Conservation (phyloP, 2,797 vertebrate species). For the Chrysocyon brachyurus region DNA sequence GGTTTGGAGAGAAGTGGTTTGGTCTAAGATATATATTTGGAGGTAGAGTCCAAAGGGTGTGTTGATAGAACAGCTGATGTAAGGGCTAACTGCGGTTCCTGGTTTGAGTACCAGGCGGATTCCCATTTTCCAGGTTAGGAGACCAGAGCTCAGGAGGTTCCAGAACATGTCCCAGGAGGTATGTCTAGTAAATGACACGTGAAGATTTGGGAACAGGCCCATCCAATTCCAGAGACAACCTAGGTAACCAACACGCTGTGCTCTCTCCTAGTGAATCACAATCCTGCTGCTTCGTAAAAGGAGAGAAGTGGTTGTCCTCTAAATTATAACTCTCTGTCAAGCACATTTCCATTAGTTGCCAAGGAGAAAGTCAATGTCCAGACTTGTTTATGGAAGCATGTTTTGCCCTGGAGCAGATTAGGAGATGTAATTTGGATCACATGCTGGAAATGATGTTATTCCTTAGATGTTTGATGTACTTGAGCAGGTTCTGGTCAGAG, state of each 20-base stretch:
- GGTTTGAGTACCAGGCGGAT: background rate
- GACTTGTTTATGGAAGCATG: background rate
- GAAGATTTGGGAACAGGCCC: background rate
- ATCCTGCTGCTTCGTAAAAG: conserved; percentile 28
- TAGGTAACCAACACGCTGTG: background rate
- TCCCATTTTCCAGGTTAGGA: background rate
- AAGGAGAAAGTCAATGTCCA: background rate
- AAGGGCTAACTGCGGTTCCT: background rate
- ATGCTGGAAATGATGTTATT: background rate
- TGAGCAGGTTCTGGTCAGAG: background rate
- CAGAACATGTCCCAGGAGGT: background rate
- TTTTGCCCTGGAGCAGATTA: background rate
- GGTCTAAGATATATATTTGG: background rate
- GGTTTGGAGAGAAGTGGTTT: background rate
- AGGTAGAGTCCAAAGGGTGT: conserved; percentile 39
- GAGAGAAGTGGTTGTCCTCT: background rate
- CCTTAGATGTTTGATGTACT: background rate
- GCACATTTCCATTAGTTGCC: background rate
- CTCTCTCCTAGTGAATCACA: background rate
- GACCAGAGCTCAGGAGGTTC: background rate
- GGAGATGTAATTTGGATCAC: background rate
- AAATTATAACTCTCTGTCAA: background rate
- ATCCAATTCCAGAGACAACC: background rate
- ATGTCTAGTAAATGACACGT: background rate
- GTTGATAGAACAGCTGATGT: background rate